Conservation (phyloP, 2,113 vertebrate species). For the Myxocyprinus asiaticus region DNA sequence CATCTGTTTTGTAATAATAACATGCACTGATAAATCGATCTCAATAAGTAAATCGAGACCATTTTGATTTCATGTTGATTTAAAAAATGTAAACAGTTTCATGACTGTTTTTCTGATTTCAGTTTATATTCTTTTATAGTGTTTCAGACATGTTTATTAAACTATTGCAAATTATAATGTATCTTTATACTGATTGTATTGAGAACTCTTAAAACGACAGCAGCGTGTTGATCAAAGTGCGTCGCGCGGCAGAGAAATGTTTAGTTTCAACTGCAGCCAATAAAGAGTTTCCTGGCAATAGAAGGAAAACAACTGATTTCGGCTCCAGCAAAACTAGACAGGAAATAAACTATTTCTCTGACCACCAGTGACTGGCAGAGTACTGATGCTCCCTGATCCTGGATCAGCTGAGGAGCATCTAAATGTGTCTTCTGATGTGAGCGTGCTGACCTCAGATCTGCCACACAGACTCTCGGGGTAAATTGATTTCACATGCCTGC, state of each 20-base stretch:
- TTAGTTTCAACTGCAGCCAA: slow-evolving; percentile 49
- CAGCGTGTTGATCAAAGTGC: slow-evolving; percentile 49
- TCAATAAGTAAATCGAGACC: no score
- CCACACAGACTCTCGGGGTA: slow-evolving; percentile 52
- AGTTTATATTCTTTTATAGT: no score
- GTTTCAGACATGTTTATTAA: slow-evolving; percentile 55
- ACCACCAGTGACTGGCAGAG: no score
- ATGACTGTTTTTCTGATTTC: no score
- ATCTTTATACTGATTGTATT: slow-evolving; percentile 39
- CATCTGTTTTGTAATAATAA: no score
- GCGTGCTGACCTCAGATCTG: slow-evolving; percentile 56
- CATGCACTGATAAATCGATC: no score
- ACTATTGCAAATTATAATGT: slow-evolving; percentile 61
- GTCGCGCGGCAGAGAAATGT: slow-evolving; percentile 38
- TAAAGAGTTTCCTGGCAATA: slow-evolving; percentile 60
- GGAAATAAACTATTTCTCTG: no score
- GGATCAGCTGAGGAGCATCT: slow-evolving; percentile 55
- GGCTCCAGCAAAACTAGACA: slow-evolving; percentile 64
- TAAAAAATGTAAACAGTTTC: no score
- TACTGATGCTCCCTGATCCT: no score
- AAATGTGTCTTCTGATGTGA: slow-evolving; percentile 10
- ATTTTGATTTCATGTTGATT: no score
- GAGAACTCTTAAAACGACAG: background rate
- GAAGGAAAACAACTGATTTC: slow-evolving; percentile 73
- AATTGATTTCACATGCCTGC: no score